Base-by-base conservation (phyloP, 2,888 invertebrate genomes). In the Dicranocentrus wangi region DNA sequence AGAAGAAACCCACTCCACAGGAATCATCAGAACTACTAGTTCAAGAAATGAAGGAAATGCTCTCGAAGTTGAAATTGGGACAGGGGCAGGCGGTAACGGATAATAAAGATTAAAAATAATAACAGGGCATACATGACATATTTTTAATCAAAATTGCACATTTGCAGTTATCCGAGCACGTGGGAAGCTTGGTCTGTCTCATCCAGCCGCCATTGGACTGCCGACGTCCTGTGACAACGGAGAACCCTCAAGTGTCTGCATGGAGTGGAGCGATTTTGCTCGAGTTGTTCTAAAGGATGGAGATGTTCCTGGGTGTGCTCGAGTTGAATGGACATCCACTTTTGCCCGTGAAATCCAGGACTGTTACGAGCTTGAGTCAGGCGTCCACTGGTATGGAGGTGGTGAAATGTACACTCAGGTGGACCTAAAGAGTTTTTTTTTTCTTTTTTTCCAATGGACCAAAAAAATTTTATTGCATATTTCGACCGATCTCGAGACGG, bases 331-430 rank as follows among this genome's bases (percentile, higher is more conserved):
- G 85, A 81, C 72, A 3, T 82, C 82, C 2, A 27, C 68, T 1
- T 69, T 73, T 25, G 76, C 82, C 2, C 58, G 79, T 27, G 51
- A 77, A 71, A 27, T 85, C 8, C 80, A 83, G 55, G 85, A 85
- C 25, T 85, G 85, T 42, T 85, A 69, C 42, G 77, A 81, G 15
- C 27, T 84, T 27, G 53, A 23, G 13, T 47, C 69, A 58, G 82
- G 78, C 10, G 81, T 77, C 13, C 70, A 83, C 51, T 81, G 78
- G 76, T 82, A 82, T 17, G 84, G 84, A 1, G 82, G 82, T 23
- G 80, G 80, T 17, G 79, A 81, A 39, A 82, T 73, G 27, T 78
- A 68, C 47, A 27, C 8, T 1, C 82, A 83, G 21, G 43, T 63
- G n/a, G n/a, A n/a, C n/a, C n/a, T n/a, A n/a, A n/a, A n/a, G n/a